phyloP scores from a whole-genome alignment of 2,797 vertebrate species.

The Hipposideros larvatus region DNA sequence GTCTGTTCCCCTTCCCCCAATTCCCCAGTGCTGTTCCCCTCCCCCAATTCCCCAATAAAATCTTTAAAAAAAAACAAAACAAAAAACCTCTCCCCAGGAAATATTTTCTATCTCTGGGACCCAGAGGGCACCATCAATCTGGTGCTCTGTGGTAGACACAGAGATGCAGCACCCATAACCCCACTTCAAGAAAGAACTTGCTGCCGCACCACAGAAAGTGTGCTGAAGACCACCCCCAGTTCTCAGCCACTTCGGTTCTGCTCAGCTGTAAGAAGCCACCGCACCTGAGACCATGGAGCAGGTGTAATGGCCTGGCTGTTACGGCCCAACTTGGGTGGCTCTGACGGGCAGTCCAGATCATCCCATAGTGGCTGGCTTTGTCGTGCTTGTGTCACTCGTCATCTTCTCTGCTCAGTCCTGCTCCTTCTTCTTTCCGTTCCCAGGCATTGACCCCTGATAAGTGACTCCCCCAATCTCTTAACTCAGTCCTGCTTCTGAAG shows the following conservation, averaged over 20 bases:
- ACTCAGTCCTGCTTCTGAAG: background rate
- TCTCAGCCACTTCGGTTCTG: background rate
- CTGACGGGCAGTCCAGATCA: background rate
- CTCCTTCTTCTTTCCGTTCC: background rate
- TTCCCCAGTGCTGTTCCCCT: too few species aligned
- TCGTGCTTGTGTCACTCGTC: background rate
- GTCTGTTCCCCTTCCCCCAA: too few species aligned
- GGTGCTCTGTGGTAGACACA: background rate
- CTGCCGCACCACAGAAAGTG: background rate
- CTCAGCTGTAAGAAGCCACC: background rate
- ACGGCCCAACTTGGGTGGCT: rapidly evolving
- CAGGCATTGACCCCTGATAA: background rate
- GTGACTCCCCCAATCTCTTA: background rate
- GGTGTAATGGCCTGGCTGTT: background rate
- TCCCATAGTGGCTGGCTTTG: background rate
- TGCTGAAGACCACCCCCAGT: background rate
- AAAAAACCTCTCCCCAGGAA: background rate
- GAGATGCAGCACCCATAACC: background rate
- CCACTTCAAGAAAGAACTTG: background rate
- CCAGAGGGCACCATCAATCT: background rate
- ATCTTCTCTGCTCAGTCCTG: background rate
- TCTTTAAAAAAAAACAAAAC: too few species aligned
- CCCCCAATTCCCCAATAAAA: too few species aligned
- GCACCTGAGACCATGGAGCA: background rate
- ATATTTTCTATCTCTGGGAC: background rate